These are phyloP conservation scores for Cebuella pygmaea DNA, from an alignment of 2,797 vertebrate genomes.

Conservation along the genomic window DNA sequence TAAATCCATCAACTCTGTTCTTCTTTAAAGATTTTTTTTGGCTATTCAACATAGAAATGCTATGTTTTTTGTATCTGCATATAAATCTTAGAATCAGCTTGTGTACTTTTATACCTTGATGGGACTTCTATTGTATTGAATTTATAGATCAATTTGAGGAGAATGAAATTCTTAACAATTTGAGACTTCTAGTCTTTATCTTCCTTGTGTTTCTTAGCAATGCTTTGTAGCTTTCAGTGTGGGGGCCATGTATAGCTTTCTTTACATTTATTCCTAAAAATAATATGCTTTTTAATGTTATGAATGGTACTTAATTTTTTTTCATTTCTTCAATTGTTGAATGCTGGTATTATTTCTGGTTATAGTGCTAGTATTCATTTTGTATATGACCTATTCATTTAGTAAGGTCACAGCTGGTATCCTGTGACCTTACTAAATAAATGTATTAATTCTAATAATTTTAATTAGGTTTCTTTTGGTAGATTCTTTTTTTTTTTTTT, in stretches of 20 bases:
- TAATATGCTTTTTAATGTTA: background rate
- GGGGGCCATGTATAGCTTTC: background rate
- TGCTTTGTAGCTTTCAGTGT: background rate
- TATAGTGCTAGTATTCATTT: background rate
- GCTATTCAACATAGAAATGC: background rate
- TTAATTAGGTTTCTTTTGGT: rapidly evolving
- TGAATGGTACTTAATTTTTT: background rate
- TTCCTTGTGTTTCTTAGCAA: slow-evolving; percentile 8
- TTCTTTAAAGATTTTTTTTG: background rate
- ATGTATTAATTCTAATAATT: slow-evolving; percentile 15
- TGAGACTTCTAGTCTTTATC: background rate
- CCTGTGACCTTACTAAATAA: background rate
- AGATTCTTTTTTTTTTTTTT: background rate
- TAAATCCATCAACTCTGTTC: background rate
- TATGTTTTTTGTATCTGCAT: background rate
- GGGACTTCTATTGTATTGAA: background rate
- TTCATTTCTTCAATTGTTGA: background rate
- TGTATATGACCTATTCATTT: background rate
- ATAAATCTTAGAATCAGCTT: background rate
- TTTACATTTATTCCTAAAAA: background rate
- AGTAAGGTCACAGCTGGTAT: background rate
- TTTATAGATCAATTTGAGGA: background rate
- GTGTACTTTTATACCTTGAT: background rate
- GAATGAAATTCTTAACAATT: background rate
- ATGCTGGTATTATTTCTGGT: background rate